Conservation (phyloP, 2,888 invertebrate genomes). For the Pterobdella sp. region DNA sequence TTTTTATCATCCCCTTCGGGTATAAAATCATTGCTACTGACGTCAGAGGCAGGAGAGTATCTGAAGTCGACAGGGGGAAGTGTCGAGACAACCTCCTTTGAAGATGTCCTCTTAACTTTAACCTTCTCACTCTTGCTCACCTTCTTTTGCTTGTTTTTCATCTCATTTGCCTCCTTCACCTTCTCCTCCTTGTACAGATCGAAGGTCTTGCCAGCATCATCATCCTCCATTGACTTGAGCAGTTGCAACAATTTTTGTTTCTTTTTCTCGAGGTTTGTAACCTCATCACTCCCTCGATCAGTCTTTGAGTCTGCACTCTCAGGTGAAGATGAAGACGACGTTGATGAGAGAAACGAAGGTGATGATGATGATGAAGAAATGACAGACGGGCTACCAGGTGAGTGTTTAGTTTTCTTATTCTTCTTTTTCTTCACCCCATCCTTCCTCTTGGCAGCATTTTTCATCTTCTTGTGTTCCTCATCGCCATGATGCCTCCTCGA, state of each 20-base stretch:
- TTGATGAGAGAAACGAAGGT: neutral
- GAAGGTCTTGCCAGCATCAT: conserved; percentile 36
- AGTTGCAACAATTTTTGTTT: conserved; percentile 47
- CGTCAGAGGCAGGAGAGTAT: conserved; percentile 14
- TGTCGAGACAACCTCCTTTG: neutral
- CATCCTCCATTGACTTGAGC: conserved; percentile 46
- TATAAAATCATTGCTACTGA: conserved; percentile 14
- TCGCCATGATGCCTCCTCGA: no score
- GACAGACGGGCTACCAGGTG: conserved; percentile 4
- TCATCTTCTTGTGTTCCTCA: neutral
- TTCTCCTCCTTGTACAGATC: neutral
- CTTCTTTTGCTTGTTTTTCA: neutral
- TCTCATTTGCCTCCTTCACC: neutral
- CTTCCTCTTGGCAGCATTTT: neutral
- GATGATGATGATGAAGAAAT: conserved; percentile 17
- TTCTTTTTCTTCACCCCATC: neutral
- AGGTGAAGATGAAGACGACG: conserved; percentile 17
- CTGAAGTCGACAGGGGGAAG: neutral
- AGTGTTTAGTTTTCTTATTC: neutral
- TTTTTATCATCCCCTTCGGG: neutral
- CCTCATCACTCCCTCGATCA: conserved; percentile 29
- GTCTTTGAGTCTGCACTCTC: conserved; percentile 29
- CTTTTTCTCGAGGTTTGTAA: conserved; percentile 41
- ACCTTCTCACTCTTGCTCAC: neutral
- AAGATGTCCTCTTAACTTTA: neutral